phyloP scores from a whole-genome alignment of 2,113 vertebrate species.

The Carassius carassius region DNA sequence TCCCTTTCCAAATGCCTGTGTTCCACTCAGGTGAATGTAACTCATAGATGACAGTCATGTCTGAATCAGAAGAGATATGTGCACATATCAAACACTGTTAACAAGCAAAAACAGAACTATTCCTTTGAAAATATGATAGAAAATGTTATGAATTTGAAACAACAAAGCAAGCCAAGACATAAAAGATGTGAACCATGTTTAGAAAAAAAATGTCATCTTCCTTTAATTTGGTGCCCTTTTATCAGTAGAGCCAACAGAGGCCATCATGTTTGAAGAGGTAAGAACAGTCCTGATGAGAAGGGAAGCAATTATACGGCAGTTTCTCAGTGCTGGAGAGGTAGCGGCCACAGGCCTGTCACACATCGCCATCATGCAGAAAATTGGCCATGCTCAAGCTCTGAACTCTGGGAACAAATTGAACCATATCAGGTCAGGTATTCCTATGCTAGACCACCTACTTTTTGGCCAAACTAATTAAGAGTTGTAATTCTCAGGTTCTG shows the following conservation, averaged over 20 bases:
- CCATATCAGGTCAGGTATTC: neutral
- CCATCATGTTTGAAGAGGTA: conserved; percentile 9
- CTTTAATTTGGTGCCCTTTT: conserved; percentile 9
- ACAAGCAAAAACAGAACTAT: no score
- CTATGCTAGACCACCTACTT: neutral
- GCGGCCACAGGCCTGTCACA: neutral
- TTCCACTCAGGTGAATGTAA: neutral
- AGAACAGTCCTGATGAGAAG: conserved; percentile 15
- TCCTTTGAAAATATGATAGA: no score
- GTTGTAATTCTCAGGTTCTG: no score
- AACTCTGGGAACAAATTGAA: neutral
- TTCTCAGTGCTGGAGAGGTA: neutral
- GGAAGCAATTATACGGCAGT: conserved; percentile 38
- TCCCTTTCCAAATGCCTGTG: neutral
- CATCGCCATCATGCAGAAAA: conserved; percentile 40
- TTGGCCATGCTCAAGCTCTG: conserved; percentile 32
- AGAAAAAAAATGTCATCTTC: neutral
- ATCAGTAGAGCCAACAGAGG: neutral
- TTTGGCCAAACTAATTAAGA: no score
- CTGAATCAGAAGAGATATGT: no score
- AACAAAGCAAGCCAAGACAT: conserved; percentile 1
- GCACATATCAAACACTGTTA: no score
- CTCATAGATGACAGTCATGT: no score
- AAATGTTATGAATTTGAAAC: neutral
- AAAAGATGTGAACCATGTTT: neutral